Conservation (phyloP, 2,113 vertebrate genomes). For the Romanogobio albipinnatus region DNA sequence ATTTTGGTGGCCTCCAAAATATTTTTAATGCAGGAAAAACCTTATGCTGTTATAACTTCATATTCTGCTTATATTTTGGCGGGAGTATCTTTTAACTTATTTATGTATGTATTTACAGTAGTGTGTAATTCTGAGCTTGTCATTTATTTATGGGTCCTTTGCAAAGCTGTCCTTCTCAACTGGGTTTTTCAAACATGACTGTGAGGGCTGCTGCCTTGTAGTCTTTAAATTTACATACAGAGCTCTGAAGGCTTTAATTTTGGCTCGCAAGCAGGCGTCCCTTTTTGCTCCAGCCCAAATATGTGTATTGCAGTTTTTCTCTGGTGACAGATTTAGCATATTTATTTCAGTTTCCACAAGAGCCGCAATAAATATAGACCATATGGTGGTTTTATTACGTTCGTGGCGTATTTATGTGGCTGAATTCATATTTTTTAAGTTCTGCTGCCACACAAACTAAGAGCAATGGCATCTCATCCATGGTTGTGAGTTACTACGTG, state of each 20-base stretch:
- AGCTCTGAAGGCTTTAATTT: conserved; percentile 1
- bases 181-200: conserved; percentile 5
- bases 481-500: not conserved
- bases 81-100: conserved; percentile 60
- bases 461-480: not conserved
- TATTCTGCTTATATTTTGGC: conserved; percentile 56
- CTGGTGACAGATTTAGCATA: not conserved
- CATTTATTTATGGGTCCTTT: conserved; percentile 70
- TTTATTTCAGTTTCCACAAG: conserved; percentile 21
- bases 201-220: not conserved
- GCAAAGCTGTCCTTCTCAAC: conserved; percentile 54
- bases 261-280: not conserved
- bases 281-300: not conserved
- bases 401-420: conserved; percentile 2
- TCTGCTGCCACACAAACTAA: conserved; percentile 12
- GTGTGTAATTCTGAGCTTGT: conserved; percentile 64
- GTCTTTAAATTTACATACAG: conserved; percentile 4
- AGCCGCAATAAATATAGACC: not conserved
- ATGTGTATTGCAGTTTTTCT: not conserved
- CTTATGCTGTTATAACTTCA: conserved; percentile 64
- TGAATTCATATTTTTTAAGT: not conserved
- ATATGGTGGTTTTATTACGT: not conserved
- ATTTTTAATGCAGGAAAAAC: too few species aligned
- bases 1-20: too few species aligned
- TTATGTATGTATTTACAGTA: conserved; percentile 46